Evolutionary conservation across 2,797 vertebrate species (phyloP).

Genomic region (Merluccius polli): DNA sequence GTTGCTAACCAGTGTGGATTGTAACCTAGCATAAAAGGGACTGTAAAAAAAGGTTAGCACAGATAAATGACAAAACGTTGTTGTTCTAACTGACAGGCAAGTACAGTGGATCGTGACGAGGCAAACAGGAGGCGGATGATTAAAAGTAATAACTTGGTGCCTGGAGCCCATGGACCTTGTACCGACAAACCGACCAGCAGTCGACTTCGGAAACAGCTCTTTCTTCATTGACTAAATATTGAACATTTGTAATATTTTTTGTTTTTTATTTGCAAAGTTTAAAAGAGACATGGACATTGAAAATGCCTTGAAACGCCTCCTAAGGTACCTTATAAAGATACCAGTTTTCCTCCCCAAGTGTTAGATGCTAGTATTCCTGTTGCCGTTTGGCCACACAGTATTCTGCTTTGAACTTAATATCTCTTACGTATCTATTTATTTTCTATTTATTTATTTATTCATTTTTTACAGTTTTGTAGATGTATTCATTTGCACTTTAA

Average conservation of each 20-base stretch:
- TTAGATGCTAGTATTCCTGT: conserved; percentile 55
- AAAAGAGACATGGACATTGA: conserved; percentile 56
- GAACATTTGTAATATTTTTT: conserved; percentile 35
- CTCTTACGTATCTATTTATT: conserved; percentile 58
- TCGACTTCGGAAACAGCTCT: conserved; percentile 38
- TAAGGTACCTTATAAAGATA: conserved; percentile 56
- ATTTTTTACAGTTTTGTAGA: conserved; percentile 47
- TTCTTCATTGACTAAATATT: conserved; percentile 44
- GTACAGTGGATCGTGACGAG: conserved; percentile 13
- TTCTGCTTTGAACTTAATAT: conserved; percentile 61
- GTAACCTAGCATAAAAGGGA: conserved; percentile 26
- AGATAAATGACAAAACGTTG: background rate
- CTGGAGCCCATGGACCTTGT: conserved; percentile 14
- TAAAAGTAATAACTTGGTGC: conserved; percentile 8
- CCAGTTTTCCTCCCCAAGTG: conserved; percentile 62
- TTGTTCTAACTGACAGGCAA: background rate
- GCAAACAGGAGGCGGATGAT: background rate
- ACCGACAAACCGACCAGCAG: conserved; percentile 14
- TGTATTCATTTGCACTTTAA: conserved; percentile 74
- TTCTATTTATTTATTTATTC: conserved; percentile 49
- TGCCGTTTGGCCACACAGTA: conserved; percentile 60
- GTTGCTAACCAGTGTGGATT: background rate
- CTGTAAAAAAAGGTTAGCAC: conserved; percentile 26
- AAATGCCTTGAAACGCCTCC: conserved; percentile 61
- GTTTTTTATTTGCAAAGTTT: conserved; percentile 45